Conservation (phyloP, 2,113 vertebrate species). For the Hypomesus transpacificus region DNA sequence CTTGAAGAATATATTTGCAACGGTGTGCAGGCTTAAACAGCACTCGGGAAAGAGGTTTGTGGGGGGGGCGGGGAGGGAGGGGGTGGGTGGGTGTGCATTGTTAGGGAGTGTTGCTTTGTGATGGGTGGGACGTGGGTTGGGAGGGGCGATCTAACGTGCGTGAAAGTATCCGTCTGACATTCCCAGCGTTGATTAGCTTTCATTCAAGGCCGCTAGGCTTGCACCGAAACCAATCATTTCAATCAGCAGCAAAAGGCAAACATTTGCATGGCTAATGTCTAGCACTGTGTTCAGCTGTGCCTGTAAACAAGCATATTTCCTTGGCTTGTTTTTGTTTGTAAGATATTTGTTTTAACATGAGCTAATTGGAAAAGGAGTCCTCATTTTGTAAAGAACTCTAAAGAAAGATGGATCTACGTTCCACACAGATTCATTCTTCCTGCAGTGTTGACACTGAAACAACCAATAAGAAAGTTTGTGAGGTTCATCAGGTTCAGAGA, state of each 20-base stretch:
- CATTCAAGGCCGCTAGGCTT: slow-evolving; percentile 1
- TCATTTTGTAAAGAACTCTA: too few species aligned
- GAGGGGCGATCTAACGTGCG: slow-evolving; percentile 20
- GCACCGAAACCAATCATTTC: slow-evolving; percentile 25
- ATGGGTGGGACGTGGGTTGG: slow-evolving; percentile 17
- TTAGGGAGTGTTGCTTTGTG: slow-evolving; percentile 12
- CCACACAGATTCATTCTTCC: too few species aligned
- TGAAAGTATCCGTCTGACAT: slow-evolving; percentile 26
- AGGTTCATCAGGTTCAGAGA: too few species aligned
- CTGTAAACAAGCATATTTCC: background rate
- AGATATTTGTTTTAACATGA: background rate
- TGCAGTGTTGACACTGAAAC: too few species aligned
- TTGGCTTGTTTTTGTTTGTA: background rate
- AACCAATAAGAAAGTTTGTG: too few species aligned
- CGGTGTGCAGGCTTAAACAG: slow-evolving; percentile 54
- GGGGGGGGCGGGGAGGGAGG: slow-evolving; percentile 41
- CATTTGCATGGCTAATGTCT: background rate
- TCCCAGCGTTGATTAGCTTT: slow-evolving; percentile 19
- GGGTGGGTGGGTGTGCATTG: slow-evolving; percentile 11
- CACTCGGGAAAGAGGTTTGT: slow-evolving; percentile 17
- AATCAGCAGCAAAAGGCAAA: slow-evolving; percentile 24
- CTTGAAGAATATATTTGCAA: slow-evolving; percentile 60
- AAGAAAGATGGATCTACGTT: too few species aligned
- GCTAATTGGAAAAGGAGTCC: background rate
- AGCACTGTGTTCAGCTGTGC: background rate